Evolutionary conservation across 2,888 invertebrate genomes (phyloP).

Genomic region (Rhogogaster chlorosoma): DNA sequence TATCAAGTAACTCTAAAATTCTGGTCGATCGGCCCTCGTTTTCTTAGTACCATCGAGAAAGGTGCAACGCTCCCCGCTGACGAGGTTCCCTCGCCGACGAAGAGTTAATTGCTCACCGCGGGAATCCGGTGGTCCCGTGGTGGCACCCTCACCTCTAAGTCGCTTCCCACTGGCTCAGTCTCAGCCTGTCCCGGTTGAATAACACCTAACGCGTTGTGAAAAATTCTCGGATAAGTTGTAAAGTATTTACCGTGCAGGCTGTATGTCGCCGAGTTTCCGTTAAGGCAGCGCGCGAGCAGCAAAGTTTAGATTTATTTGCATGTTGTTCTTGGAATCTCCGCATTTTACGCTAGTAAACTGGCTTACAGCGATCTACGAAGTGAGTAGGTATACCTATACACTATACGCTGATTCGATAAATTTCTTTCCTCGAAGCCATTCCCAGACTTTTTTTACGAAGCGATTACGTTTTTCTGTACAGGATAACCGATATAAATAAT

Average conservation of each 20-base stretch:
- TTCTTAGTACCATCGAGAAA: conserved; percentile 12
- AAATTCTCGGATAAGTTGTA: conserved; percentile 47
- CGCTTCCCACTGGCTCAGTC: conserved; percentile 38
- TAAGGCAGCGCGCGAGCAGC: conserved; percentile 37
- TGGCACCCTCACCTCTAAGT: conserved; percentile 45
- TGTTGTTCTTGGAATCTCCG: conserved; percentile 49
- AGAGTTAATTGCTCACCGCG: conserved; percentile 51
- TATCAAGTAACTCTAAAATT: background rate
- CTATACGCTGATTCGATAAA: conserved; percentile 26
- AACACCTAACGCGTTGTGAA: conserved; percentile 46
- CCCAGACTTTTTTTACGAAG: background rate
- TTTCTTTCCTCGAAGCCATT: conserved; percentile 22
- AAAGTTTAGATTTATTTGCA: conserved; percentile 50
- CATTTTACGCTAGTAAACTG: conserved; percentile 44
- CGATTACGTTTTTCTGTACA: background rate
- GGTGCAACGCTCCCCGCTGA: conserved; percentile 44
- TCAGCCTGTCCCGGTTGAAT: conserved; percentile 42
- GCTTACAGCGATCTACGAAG: conserved; percentile 37
- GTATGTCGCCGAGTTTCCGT: conserved; percentile 44
- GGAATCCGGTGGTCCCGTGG: conserved; percentile 50
- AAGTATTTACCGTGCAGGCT: conserved; percentile 44
- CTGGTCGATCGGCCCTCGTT: background rate
- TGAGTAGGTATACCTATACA: conserved; percentile 3
- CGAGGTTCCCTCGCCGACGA: conserved; percentile 46
- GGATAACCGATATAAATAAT: background rate